A percentile compares a stretch with the other conserved stretches of the same genome.
Evolutionary conservation across 2,113 vertebrate genomes (phyloP).

Genomic region (Paralichthys olivaceus): DNA sequence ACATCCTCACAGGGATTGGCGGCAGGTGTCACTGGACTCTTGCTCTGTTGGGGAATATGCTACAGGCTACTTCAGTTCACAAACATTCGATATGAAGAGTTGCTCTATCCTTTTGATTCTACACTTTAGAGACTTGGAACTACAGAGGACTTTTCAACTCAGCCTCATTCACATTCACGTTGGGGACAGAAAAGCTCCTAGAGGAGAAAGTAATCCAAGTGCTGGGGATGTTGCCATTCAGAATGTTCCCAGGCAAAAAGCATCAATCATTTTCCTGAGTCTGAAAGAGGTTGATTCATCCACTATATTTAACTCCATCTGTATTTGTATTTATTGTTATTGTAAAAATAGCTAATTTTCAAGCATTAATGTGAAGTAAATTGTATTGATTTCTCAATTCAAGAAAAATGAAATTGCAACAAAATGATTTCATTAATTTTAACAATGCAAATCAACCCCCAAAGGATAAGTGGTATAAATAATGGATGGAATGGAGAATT

Average conservation of each 20-base stretch:
- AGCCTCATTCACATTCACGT: not conserved
- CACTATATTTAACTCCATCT: no score
- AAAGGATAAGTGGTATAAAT: not conserved
- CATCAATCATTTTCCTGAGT: constrained; percentile 6
- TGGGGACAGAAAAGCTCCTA: not conserved
- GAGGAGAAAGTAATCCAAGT: not conserved
- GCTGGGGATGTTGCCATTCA: not conserved
- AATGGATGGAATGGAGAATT: no score
- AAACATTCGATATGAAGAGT: not conserved
- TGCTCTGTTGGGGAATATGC: not conserved
- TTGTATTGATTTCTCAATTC: no score
- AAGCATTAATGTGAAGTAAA: no score
- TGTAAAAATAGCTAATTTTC: no score
- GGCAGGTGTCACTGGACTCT: constrained; percentile 20
- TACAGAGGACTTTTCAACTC: constrained; percentile 2
- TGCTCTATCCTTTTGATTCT: not conserved
- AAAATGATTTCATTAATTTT: no score
- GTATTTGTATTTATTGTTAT: no score
- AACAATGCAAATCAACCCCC: not conserved
- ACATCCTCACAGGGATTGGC: constrained; percentile 6
- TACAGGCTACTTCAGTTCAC: constrained; percentile 11
- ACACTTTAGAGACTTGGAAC: not conserved
- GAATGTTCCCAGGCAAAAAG: not conserved
- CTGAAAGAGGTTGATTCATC: no score
- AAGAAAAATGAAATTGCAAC: no score